Evolutionary conservation across 2,797 vertebrate species (phyloP), one percentile per base, ranked within the genome.

Genomic region (Microctenopoma steveboyesi): DNA sequence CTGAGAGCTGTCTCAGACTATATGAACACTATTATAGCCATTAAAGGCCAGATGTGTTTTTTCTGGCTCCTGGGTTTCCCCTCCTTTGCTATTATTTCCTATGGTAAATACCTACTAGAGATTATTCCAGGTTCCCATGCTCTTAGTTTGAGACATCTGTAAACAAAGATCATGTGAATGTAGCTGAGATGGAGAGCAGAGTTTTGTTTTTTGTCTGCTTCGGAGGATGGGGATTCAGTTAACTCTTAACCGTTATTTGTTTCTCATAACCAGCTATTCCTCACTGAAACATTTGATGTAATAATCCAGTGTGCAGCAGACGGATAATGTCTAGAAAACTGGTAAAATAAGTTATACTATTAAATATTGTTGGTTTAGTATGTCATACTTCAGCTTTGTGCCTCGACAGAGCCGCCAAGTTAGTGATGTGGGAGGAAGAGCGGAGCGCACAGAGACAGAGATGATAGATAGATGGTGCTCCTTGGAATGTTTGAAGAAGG

Each of bases 41-140:
- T 82, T 87, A 72, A 51, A 69, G 67, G 70, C 37, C 14, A 81
- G 78, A 78, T 65, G 64, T 72, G 54, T 71, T 65, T 84, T 73
- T 86, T 76, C 65, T 48, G 45, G 69, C 77, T 72, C 46, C 47
- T 25, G 74, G 84, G 79, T 90, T 83, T 88, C 52, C 76, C 82
- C 89, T 70, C 85, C 74, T 86, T 88, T 85, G 27, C 77, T 78
- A 78, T 79, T 65, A 79, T 87, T 92, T 90, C 82, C 81, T 84
- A 64, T 76, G 69, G 76, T 1, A 22, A 72, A 69, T 73, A 80
- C 60, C 69, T 76, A 64, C 60, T 74, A 76, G 88, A 86, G 59
- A 86, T 90, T 90, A 89, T 84, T 84, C 78, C 74, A 78, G 77
- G 64, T 85, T 88, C 85, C 75, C 80, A 76, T 72, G 66, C 67